Conservation (phyloP, 2,888 invertebrate species). For the Merodon equestris region DNA sequence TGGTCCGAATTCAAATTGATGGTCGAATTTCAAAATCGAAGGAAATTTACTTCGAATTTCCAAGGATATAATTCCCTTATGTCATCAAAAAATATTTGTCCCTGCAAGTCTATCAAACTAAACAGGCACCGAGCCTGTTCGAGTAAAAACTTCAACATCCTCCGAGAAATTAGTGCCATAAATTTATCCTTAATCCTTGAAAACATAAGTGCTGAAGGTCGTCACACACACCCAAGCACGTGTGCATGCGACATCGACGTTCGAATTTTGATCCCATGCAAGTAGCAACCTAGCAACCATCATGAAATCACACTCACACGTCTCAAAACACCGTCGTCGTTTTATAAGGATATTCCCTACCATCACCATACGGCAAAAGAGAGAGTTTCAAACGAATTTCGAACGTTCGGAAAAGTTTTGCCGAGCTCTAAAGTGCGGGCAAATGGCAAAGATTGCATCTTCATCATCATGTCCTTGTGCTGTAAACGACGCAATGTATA, state of each 20-base stretch:
- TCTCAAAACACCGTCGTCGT: too few species aligned
- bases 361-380: too few species aligned
- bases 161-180: conserved; percentile 39
- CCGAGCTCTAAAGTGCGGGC: background rate
- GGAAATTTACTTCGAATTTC: too few species aligned
- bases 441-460: conserved; percentile 4
- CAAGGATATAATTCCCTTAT: too few species aligned
- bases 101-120: background rate
- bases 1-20: too few species aligned
- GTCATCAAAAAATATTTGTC: too few species aligned
- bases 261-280: background rate
- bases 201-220: conserved; percentile 6
- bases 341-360: too few species aligned
- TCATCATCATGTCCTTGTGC: conserved; percentile 4
- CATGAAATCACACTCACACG: too few species aligned
- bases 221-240: background rate
- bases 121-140: background rate
- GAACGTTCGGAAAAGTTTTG: conserved; percentile 1
- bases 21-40: too few species aligned
- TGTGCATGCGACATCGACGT: background rate
- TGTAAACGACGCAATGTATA: conserved; percentile 1
- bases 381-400: background rate
- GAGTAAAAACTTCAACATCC: background rate
- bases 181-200: conserved; percentile 41
- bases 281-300: too few species aligned